Percentiles rank a stretch among this genome's conserved stretches.
Conservation (phyloP, 2,888 invertebrate species). For the Dascillus cervinus region DNA sequence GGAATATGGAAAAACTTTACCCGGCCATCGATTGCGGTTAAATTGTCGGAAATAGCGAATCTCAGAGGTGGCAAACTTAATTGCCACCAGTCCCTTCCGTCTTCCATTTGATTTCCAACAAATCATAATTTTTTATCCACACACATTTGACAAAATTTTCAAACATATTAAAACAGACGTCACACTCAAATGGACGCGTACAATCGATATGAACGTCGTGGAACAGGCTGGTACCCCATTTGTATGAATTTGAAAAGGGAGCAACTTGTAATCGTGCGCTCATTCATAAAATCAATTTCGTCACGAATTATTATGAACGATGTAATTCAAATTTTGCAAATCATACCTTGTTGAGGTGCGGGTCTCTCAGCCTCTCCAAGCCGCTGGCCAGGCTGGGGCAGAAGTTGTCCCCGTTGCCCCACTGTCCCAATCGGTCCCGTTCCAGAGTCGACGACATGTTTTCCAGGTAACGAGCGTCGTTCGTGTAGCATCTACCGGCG, state of each 20-base stretch:
- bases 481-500: neutral
- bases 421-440: constrained; percentile 57
- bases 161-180: constrained; percentile 1
- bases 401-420: constrained; percentile 49
- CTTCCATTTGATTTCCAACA: constrained; percentile 15
- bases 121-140: constrained; percentile 6
- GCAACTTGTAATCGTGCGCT: too few species aligned
- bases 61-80: constrained; percentile 43
- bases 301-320: too few species aligned
- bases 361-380: constrained; percentile 59
- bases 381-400: constrained; percentile 52
- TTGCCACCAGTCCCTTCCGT: constrained; percentile 46
- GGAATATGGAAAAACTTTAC: too few species aligned
- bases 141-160: neutral
- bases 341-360: constrained; percentile 62
- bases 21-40: constrained; percentile 53
- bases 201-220: too few species aligned
- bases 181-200: constrained; percentile 1
- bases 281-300: too few species aligned
- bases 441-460: constrained; percentile 6
- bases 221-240: too few species aligned
- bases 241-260: too few species aligned
- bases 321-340: too few species aligned
- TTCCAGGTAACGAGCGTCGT: constrained; percentile 5
- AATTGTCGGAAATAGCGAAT: constrained; percentile 48